Percentiles rank a stretch among this genome's conserved stretches.
These are phyloP conservation scores for Acleris sparsana DNA, from an alignment of 2,888 invertebrate species.

Conservation along the genomic window DNA sequence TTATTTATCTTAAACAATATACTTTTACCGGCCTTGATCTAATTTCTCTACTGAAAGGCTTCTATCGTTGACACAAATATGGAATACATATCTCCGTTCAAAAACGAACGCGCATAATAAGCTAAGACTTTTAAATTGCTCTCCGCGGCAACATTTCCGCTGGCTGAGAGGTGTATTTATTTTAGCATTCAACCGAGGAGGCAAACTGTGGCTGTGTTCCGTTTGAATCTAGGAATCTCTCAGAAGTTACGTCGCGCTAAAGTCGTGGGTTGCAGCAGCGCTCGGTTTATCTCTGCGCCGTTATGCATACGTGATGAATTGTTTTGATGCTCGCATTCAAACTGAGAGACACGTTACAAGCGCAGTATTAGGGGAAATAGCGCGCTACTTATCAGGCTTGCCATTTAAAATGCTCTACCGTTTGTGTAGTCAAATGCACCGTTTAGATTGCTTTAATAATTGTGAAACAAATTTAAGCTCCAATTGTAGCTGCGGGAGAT, in stretches of 20 bases:
- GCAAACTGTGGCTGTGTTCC: slow-evolving; percentile 41
- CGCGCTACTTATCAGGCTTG: slow-evolving; percentile 21
- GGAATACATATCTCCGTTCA: background rate
- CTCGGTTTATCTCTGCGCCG: slow-evolving; percentile 27
- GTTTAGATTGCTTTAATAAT: slow-evolving; percentile 1
- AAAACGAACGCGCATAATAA: slow-evolving; percentile 11
- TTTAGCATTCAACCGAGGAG: slow-evolving; percentile 45
- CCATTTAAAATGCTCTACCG: slow-evolving; percentile 6
- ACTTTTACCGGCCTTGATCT: background rate
- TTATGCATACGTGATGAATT: slow-evolving; percentile 35
- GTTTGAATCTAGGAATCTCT: slow-evolving; percentile 48
- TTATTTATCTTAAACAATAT: background rate
- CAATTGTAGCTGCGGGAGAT: background rate
- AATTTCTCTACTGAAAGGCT: background rate
- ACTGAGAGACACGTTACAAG: slow-evolving; percentile 30
- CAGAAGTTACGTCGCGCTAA: slow-evolving; percentile 48
- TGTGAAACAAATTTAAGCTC: background rate
- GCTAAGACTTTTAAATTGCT: slow-evolving; percentile 27
- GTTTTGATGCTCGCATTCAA: slow-evolving; percentile 31
- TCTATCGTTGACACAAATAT: background rate
- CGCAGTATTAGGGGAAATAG: slow-evolving; percentile 19
- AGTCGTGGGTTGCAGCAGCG: slow-evolving; percentile 38
- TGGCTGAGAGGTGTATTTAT: slow-evolving; percentile 41
- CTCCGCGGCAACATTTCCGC: slow-evolving; percentile 36
- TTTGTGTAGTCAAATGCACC: slow-evolving; percentile 7